Evolutionary conservation across 2,888 invertebrate genomes (phyloP).

Genomic region (Agrochola circellaris): DNA sequence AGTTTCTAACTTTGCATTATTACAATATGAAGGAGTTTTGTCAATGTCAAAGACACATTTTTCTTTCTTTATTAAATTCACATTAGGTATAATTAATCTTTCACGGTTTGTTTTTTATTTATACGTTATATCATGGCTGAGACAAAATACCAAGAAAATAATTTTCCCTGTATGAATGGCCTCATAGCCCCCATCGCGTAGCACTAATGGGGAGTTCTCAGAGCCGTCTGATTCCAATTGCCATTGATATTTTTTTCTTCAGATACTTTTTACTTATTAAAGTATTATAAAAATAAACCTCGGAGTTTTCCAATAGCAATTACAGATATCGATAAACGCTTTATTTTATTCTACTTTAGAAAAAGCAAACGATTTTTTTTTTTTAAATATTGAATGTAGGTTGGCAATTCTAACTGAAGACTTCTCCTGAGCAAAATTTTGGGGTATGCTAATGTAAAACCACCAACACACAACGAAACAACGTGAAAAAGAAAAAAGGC

Average conservation of each 20-base stretch:
- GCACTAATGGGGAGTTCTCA: slow-evolving; percentile 74
- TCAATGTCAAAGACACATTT: neutral
- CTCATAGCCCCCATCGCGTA: slow-evolving; percentile 70
- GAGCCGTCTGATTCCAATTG: slow-evolving; percentile 75
- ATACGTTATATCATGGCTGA: neutral
- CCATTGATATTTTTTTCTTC: slow-evolving; percentile 71
- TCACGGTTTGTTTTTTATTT: neutral
- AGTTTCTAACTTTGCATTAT: neutral
- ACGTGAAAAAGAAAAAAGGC: too few species aligned
- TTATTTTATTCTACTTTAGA: neutral
- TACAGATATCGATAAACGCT: neutral
- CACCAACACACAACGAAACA: too few species aligned
- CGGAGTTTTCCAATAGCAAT: slow-evolving; percentile 1
- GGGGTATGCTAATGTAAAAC: neutral
- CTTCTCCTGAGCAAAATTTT: neutral
- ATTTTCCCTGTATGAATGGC: slow-evolving; percentile 69
- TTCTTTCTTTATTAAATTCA: neutral
- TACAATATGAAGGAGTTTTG: neutral
- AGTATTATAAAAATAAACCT: slow-evolving; percentile 22
- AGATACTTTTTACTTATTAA: slow-evolving; percentile 38
- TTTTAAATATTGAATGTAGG: neutral
- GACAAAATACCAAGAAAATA: slow-evolving; percentile 17
- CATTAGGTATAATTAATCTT: neutral
- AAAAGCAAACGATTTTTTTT: neutral
- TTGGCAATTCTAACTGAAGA: neutral